Evolutionary conservation across 1,140 invertebrate genomes (phyloP).

Genomic region (Hycleus cichorii): DNA sequence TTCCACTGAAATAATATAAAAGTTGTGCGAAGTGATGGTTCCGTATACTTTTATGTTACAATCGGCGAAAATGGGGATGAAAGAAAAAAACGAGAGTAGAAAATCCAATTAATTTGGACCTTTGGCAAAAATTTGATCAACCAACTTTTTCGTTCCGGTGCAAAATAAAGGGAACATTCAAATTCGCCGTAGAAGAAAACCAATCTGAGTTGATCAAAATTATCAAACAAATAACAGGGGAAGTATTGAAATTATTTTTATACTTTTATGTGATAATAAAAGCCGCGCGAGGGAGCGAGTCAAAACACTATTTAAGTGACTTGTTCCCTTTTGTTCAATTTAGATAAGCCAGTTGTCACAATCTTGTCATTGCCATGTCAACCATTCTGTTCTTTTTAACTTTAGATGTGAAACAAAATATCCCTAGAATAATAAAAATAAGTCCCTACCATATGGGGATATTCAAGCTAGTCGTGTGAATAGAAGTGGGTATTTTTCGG

Average conservation of each 20-base stretch:
- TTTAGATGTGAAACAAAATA: background rate
- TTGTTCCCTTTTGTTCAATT: constrained; percentile 2
- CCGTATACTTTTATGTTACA: no score
- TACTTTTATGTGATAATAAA: no score
- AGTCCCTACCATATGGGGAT: no score
- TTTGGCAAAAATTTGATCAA: no score
- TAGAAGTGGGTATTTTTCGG: no score
- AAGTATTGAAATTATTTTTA: no score
- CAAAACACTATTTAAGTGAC: constrained; percentile 13
- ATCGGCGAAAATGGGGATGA: no score
- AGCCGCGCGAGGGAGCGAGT: background rate
- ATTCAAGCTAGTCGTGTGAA: no score
- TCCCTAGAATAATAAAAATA: background rate
- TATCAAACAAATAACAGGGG: no score
- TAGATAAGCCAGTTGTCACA: constrained; percentile 9
- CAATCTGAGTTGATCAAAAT: no score
- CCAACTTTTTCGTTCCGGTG: no score
- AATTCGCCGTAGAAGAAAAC: no score
- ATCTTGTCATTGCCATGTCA: constrained; percentile 9
- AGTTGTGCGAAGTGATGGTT: background rate
- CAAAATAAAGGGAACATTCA: background rate
- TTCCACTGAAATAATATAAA: constrained; percentile 14
- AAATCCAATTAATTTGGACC: constrained; percentile 5
- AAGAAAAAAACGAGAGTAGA: background rate
- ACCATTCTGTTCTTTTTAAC: constrained; percentile 10